Evolutionary conservation across 2,113 vertebrate species (phyloP), one percentile per base, ranked within the genome.

Genomic region (Phaethornis superciliosus): DNA sequence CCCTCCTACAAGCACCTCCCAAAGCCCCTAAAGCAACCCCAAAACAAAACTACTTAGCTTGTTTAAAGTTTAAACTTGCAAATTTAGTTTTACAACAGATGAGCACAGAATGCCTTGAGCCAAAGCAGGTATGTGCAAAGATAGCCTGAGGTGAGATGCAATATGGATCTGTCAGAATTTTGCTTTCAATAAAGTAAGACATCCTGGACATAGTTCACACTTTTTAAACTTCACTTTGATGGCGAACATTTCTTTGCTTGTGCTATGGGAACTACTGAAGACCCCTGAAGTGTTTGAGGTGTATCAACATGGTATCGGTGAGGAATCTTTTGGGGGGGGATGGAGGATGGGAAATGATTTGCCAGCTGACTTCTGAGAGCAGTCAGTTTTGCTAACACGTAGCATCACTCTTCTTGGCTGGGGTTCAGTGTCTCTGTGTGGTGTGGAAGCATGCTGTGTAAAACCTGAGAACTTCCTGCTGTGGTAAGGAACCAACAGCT

Each of bases 401-500:
- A 40, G 82, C 3, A 0, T 65, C 35, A 2, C 68, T 64, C 35
- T 6, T 30, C 68, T 81, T 72, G 83, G 80, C 55, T 12, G 2
- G 9, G 35, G 47, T 27, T 90, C 89, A 42, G 88, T 12, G 67
- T 52, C 74, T 65, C 55, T 17, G 47, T 5, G 81, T 65, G 88
- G 51, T 44, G 64, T 46, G 60, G 91, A 37, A 67, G 24, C 81
- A 12, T 0, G 0, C 84, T 67, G 78, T 49, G 78, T 22, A 37
- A 17, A 87, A 91, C 4, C 15, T 68, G 93, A 90, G 84, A 81
- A 15, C 81, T 81, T 81, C 89, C 81, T 63, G 69, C 94, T 71
- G 51, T 3, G 83, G 13, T 44, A 19, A 40, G 72, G 83, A 88
- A 28, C 60, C 80, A 46, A 14, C 70, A 62, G 93, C 88, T 79